Evolutionary conservation across 2,797 vertebrate species (phyloP).

Genomic region (Microchirus variegatus): DNA sequence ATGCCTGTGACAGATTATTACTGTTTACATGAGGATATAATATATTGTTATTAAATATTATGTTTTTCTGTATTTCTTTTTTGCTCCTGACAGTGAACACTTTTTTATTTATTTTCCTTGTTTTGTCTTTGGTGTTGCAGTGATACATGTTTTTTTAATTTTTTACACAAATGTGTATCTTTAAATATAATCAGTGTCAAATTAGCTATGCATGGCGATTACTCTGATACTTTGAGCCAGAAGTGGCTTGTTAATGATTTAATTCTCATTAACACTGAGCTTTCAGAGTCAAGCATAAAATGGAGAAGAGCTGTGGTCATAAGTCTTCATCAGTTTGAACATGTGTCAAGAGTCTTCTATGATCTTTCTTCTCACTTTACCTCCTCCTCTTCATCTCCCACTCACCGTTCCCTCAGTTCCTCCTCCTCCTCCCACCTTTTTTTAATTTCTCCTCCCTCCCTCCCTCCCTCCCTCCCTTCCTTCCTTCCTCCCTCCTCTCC

Average conservation of each 20-base stretch:
- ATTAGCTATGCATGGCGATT: too few relatives aligned
- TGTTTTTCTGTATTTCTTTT: too few relatives aligned
- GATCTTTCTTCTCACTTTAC: background rate
- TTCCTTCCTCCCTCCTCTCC: constrained; percentile 31
- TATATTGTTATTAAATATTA: background rate
- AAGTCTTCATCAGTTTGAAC: constrained; percentile 7
- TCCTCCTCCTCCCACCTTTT: background rate
- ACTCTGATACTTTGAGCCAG: too few relatives aligned
- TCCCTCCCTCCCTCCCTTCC: constrained; percentile 29
- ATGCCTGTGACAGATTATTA: background rate
- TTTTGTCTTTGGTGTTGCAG: too few relatives aligned
- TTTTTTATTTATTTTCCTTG: background rate
- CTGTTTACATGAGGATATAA: too few relatives aligned
- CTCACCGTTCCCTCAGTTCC: constrained; percentile 9
- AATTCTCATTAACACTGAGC: background rate
- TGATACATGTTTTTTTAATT: too few relatives aligned
- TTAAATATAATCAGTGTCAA: too few relatives aligned
- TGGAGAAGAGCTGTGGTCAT: background rate
- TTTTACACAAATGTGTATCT: too few relatives aligned
- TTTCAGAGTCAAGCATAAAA: too few relatives aligned
- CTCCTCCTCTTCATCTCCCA: constrained; percentile 8
- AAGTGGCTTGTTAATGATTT: background rate
- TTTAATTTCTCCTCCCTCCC: constrained; percentile 5
- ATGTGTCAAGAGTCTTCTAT: constrained; percentile 1
- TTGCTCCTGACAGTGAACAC: background rate